Evolutionary conservation across 2,888 invertebrate genomes (phyloP).

Genomic region (Caenorhabditis panamensis): DNA sequence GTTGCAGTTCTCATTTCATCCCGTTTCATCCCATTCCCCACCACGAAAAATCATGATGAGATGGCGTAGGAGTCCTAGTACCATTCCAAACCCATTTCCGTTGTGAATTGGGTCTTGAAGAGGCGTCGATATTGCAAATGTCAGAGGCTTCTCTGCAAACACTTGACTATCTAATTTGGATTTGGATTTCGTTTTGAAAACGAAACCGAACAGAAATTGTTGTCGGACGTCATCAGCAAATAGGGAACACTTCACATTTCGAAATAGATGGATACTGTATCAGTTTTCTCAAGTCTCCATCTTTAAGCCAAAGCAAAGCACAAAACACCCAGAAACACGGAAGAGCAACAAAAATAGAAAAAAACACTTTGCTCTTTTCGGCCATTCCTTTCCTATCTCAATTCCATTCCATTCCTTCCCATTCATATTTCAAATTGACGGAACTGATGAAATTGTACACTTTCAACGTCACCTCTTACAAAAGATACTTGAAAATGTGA

Average conservation of each 20-base stretch:
- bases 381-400: too few species aligned
- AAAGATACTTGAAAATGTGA: slow-evolving; percentile 19
- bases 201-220: slow-evolving; percentile 36
- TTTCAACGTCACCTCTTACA: slow-evolving; percentile 10
- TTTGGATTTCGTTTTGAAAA: not conserved
- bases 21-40: slow-evolving; percentile 7
- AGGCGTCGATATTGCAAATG: slow-evolving; percentile 35
- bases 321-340: not conserved
- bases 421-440: not conserved
- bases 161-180: slow-evolving; percentile 55
- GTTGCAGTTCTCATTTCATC: not conserved
- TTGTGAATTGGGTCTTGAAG: slow-evolving; percentile 34
- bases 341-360: not conserved
- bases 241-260: too few species aligned
- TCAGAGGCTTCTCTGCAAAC: slow-evolving; percentile 38
- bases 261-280: too few species aligned
- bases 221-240: too few species aligned
- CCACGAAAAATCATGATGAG: slow-evolving; percentile 11
- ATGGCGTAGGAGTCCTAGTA: slow-evolving; percentile 37
- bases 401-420: not conserved
- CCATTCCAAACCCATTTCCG: slow-evolving; percentile 21
- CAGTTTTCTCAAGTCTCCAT: too few species aligned
- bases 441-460: not conserved
- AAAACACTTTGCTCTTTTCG: not conserved
- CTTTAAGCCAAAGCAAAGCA: not conserved